Evolutionary conservation across 2,797 vertebrate genomes (phyloP).

Genomic region (Mergus octosetaceus): DNA sequence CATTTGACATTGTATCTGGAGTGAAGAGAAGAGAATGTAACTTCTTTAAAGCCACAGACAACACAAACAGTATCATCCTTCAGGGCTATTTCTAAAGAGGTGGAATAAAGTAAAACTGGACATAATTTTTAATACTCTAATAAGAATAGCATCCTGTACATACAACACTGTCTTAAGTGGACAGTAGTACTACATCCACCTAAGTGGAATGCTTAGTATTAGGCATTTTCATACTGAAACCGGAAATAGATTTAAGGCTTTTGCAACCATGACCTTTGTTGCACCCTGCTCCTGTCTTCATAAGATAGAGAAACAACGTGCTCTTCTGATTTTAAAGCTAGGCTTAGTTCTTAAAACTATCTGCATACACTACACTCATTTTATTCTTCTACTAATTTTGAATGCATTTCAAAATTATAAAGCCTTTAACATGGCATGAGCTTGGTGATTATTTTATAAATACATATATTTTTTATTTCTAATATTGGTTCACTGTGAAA

Average conservation of each 20-base stretch:
- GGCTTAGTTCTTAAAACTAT: neutral
- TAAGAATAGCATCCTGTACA: neutral
- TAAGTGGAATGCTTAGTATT: neutral
- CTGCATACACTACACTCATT: neutral
- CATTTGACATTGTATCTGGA: neutral
- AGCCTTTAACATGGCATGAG: neutral
- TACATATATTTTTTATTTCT: neutral
- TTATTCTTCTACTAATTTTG: neutral
- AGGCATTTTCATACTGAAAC: neutral
- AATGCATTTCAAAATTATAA: neutral
- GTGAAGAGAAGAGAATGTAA: neutral
- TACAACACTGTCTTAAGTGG: neutral
- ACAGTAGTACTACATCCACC: neutral
- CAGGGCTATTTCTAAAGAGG: neutral
- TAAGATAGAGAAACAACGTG: neutral
- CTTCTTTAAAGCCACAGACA: neutral
- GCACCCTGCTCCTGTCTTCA: neutral
- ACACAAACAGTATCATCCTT: neutral
- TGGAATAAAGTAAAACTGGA: neutral
- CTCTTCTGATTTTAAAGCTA: neutral
- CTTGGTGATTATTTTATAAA: neutral
- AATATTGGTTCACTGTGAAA: neutral
- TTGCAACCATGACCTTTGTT: neutral
- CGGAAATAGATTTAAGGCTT: neutral
- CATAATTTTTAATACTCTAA: neutral